phyloP scores from a whole-genome alignment of 92 coral and sea anemone species.

The Epizoanthus stellaris region DNA sequence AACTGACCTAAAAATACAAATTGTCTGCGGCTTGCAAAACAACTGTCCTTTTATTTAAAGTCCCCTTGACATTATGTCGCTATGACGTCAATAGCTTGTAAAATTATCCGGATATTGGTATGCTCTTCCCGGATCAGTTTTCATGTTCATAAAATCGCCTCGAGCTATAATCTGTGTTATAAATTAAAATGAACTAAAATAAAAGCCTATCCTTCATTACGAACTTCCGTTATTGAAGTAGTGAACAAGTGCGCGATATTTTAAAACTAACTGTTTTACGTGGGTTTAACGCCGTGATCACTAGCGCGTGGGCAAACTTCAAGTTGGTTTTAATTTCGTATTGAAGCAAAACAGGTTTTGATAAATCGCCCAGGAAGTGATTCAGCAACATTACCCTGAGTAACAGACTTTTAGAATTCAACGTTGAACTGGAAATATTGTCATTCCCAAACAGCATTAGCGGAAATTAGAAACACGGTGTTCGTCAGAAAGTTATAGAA shows the following conservation, averaged over 20 bases:
- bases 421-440: no score
- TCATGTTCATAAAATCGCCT: conserved; percentile 12
- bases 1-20: not conserved
- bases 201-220: conserved; percentile 16
- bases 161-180: not conserved
- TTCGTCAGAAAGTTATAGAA: no score
- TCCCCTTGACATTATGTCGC: conserved; percentile 1
- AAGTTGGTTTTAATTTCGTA: not conserved
- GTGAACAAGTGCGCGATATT: not conserved
- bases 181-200: not conserved
- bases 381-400: not conserved
- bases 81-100: not conserved
- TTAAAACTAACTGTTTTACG: not conserved
- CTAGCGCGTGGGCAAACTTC: not conserved
- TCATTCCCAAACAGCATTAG: no score
- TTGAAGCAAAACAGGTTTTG: not conserved
- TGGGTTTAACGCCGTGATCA: not conserved
- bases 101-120: conserved; percentile 3
- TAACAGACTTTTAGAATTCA: no score
- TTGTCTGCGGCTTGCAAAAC: not conserved
- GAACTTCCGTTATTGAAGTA: conserved; percentile 33
- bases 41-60: not conserved
- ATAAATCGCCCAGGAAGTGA: not conserved
- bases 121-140: conserved; percentile 6
- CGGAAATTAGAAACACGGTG: no score